Evolutionary conservation across 2,113 vertebrate genomes (phyloP).

Genomic region (Oenanthe melanoleuca): DNA sequence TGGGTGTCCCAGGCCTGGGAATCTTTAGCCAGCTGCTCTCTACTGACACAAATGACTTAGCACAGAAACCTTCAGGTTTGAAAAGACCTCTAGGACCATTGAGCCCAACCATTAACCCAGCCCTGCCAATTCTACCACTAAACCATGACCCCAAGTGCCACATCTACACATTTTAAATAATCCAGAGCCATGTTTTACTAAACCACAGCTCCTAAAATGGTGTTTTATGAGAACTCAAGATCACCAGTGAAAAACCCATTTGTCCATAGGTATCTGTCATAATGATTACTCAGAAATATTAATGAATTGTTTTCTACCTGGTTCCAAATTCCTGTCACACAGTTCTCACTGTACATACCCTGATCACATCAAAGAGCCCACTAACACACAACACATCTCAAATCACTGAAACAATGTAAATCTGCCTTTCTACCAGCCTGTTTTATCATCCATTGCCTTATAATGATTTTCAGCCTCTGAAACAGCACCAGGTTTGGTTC

Average conservation of each 20-base stretch:
- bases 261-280: neutral
- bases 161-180: neutral
- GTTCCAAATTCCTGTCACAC: neutral
- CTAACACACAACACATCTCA: neutral
- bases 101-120: neutral
- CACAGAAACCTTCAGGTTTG: neutral
- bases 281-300: neutral
- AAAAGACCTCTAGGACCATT: neutral
- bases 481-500: neutral
- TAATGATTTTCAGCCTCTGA: neutral
- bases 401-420: neutral
- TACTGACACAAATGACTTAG: neutral
- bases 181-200: neutral
- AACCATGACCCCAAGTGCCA: neutral
- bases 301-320: neutral
- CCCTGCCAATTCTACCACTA: neutral
- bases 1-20: neutral
- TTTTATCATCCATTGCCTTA: neutral
- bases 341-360: fast-evolving
- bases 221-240: neutral
- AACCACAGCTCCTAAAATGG: neutral
- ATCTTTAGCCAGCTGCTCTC: neutral
- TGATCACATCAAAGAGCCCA: neutral
- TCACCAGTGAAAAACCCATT: neutral
- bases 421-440: neutral